Evolutionary conservation across 2,797 vertebrate species (phyloP).

Genomic region (Anguilla marmorata): DNA sequence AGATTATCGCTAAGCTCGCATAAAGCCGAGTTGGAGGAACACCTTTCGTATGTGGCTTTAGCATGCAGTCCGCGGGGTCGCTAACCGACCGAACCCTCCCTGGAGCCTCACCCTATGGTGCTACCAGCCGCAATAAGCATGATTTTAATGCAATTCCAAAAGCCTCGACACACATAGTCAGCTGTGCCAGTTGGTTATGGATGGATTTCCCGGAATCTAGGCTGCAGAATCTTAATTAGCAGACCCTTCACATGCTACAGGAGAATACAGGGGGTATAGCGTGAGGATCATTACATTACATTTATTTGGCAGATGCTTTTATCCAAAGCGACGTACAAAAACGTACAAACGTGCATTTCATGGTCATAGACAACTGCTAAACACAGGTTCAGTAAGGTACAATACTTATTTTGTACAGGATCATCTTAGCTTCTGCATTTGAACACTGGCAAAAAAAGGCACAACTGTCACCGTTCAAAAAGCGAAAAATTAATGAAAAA

Average conservation of each 20-base stretch:
- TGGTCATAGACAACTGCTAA: too few species aligned
- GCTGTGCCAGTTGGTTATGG: background rate
- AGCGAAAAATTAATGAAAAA: background rate
- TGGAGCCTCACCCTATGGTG: too few species aligned
- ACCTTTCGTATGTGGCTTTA: too few species aligned
- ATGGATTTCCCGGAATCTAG: background rate
- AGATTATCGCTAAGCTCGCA: too few species aligned
- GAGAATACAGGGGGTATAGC: background rate
- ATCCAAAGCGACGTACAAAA: too few species aligned
- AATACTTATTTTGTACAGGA: background rate
- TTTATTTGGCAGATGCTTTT: too few species aligned
- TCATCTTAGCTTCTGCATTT: background rate
- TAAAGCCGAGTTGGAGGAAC: too few species aligned
- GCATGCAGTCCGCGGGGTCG: too few species aligned
- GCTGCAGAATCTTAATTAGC: too few species aligned
- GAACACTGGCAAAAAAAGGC: background rate
- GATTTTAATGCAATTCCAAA: background rate
- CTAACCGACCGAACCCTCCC: too few species aligned
- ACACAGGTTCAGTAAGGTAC: too few species aligned
- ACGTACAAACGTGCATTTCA: too few species aligned
- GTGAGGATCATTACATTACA: background rate
- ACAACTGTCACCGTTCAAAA: background rate
- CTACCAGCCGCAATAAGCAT: background rate
- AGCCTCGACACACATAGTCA: background rate
- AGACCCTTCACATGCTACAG: background rate